phyloP scores from a whole-genome alignment of 2,888 invertebrate species.

The Xylota segnis region DNA sequence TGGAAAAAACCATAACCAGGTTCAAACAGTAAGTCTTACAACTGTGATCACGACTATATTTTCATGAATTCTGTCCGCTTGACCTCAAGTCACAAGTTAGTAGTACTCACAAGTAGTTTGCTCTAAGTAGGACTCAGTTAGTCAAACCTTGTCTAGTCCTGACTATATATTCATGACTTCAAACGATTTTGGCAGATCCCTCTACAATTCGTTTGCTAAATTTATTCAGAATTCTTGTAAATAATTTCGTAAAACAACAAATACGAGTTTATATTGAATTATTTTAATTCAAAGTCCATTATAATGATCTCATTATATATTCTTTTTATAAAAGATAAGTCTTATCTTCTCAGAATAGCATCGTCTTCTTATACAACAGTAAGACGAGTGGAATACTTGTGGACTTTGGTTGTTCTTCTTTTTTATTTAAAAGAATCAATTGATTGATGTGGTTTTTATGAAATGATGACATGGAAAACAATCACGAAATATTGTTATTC shows the following conservation, averaged over 20 bases:
- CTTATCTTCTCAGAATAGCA: conserved; percentile 1
- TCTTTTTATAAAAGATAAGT: background rate
- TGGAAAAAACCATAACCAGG: too few relatives aligned
- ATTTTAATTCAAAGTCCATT: background rate
- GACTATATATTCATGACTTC: too few relatives aligned
- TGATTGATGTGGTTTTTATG: background rate
- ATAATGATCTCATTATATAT: conserved; percentile 10
- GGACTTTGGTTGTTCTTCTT: background rate
- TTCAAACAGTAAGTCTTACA: too few relatives aligned
- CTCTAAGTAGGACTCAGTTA: too few relatives aligned
- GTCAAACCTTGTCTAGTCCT: too few relatives aligned
- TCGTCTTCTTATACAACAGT: background rate
- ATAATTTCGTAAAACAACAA: background rate
- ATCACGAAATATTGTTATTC: too few relatives aligned
- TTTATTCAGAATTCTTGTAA: background rate
- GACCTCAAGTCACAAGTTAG: too few relatives aligned
- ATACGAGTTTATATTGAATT: background rate
- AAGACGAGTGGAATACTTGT: background rate
- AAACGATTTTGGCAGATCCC: too few relatives aligned
- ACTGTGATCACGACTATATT: too few relatives aligned
- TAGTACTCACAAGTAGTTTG: too few relatives aligned
- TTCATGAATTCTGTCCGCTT: too few relatives aligned
- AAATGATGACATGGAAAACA: background rate
- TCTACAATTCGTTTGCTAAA: background rate
- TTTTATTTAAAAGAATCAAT: background rate